These are phyloP conservation scores for Perithous albicinctus DNA, from an alignment of 2,888 invertebrate genomes.

Conservation along the genomic window DNA sequence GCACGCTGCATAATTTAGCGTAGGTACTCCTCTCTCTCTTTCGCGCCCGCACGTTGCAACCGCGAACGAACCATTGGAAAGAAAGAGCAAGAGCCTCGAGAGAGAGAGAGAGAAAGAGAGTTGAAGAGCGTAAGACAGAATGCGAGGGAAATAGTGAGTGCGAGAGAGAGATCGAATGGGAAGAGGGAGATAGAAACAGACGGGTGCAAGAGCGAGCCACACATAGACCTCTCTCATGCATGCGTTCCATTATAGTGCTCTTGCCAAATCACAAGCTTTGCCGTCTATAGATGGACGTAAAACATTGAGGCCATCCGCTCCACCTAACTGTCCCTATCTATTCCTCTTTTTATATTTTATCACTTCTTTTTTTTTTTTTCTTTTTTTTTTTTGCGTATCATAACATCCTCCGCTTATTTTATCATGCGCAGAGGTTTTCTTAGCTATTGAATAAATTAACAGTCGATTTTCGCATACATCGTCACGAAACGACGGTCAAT, in stretches of 20 bases:
- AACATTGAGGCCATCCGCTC: conserved; percentile 75
- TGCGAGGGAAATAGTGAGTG: not conserved
- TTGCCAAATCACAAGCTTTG: conserved; percentile 73
- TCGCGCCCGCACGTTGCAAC: conserved; percentile 59
- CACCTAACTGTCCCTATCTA: conserved; percentile 67
- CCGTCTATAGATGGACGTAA: conserved; percentile 69
- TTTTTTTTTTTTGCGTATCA: not conserved
- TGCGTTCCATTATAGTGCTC: conserved; percentile 68
- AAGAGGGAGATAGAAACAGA: not conserved
- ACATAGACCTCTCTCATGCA: conserved; percentile 62
- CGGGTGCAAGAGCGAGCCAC: conserved; percentile 18
- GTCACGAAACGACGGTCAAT: conserved; percentile 15
- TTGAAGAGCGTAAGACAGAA: conserved; percentile 40
- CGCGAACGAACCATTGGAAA: conserved; percentile 52
- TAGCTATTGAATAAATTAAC: not conserved
- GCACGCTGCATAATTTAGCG: conserved; percentile 83
- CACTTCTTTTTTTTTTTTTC: not conserved
- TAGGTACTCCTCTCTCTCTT: conserved; percentile 70
- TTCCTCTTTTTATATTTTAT: conserved; percentile 24
- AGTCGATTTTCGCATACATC: not conserved
- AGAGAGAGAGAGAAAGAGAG: conserved; percentile 47
- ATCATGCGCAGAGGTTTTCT: not conserved
- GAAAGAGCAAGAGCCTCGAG: conserved; percentile 44
- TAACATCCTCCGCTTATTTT: too few species aligned
- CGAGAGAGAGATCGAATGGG: conserved; percentile 11